These are phyloP conservation scores for Periplaneta americana DNA, from an alignment of 1,140 invertebrate species.

Conservation along the genomic window DNA sequence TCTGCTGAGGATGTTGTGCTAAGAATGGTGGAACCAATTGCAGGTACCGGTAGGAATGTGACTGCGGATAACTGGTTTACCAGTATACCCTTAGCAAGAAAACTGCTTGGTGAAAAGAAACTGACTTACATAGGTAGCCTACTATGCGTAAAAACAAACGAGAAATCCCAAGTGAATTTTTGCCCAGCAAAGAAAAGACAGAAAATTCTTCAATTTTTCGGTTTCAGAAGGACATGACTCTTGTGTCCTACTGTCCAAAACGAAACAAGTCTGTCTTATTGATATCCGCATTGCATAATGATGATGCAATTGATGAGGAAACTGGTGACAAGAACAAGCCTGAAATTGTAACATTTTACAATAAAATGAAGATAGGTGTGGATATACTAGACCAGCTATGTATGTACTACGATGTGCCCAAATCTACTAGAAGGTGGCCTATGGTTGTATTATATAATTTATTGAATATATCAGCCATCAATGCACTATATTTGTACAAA, in stretches of 20 bases:
- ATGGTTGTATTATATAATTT: conserved; percentile 8
- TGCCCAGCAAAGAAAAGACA: too few species aligned
- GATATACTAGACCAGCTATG: conserved; percentile 34
- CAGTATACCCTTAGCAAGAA: conserved; percentile 25
- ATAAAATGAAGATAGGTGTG: conserved; percentile 37
- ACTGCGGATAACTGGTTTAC: conserved; percentile 32
- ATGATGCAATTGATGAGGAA: conserved; percentile 21
- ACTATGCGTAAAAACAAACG: too few species aligned
- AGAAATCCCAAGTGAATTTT: too few species aligned
- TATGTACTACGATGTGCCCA: conserved; percentile 19
- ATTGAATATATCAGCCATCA: conserved; percentile 11
- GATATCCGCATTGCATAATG: conserved; percentile 26
- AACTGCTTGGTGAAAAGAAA: conserved; percentile 21
- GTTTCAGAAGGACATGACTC: conserved; percentile 24
- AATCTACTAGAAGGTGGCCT: conserved; percentile 21
- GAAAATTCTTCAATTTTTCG: conserved; percentile 26
- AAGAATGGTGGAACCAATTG: too few species aligned
- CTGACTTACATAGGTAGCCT: conserved; percentile 26
- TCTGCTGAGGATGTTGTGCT: too few species aligned
- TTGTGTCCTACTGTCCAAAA: conserved; percentile 29
- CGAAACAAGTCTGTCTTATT: conserved; percentile 25
- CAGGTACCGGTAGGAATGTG: conserved; percentile 26
- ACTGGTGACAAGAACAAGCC: conserved; percentile 29
- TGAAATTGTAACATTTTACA: conserved; percentile 35
- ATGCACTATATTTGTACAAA: neutral